Percentiles rank a stretch among this genome's conserved stretches.
phyloP scores from a whole-genome alignment of 2,113 vertebrate species.

The Dicerorhinus sumatrensis region DNA sequence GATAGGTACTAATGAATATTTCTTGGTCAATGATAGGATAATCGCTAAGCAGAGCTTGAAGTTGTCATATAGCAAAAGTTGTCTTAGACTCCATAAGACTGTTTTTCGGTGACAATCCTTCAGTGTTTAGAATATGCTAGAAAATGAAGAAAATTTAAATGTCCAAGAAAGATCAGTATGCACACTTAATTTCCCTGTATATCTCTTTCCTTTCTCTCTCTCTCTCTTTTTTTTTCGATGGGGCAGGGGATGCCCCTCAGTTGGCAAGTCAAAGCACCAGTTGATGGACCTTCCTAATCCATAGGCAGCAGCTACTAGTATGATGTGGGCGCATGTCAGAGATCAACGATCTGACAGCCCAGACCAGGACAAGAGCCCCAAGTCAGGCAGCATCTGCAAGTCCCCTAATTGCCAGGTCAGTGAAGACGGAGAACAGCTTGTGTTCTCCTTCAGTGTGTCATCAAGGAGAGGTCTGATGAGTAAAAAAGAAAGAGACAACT shows the following conservation, averaged over 20 bases:
- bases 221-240: too few relatives aligned
- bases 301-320: not conserved
- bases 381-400: conserved; percentile 30
- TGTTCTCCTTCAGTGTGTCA: not conserved
- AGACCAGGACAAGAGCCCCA: conserved; percentile 53
- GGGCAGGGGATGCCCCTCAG: not conserved
- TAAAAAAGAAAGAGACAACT: not conserved
- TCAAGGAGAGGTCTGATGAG: not conserved
- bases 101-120: not conserved
- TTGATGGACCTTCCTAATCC: not conserved
- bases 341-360: conserved; percentile 66
- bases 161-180: not conserved
- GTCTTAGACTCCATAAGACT: not conserved
- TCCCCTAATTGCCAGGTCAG: conserved; percentile 65
- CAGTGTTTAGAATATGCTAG: not conserved
- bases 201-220: not conserved
- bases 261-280: not conserved
- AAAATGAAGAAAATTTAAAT: conserved; percentile 20
- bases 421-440: conserved; percentile 34
- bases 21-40: not conserved
- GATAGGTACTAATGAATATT: not conserved
- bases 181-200: not conserved
- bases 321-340: conserved; percentile 50
- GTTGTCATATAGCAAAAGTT: not conserved
- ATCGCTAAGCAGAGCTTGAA: not conserved